Base-by-base conservation (phyloP, 2,797 vertebrate species). In the Propithecus perrieri region DNA sequence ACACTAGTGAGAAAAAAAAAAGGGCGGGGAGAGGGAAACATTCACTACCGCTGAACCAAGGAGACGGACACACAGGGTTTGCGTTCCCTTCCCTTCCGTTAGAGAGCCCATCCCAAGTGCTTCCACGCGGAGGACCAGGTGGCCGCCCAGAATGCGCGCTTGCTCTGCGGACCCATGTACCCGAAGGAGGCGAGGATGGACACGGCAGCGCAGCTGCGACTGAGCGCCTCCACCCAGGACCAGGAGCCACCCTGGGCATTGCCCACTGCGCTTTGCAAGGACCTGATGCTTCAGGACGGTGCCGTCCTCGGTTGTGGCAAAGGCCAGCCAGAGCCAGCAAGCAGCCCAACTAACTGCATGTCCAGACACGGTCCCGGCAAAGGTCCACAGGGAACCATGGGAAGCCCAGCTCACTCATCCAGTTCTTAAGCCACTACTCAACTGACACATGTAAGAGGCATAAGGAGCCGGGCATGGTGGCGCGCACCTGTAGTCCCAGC, bases 111-210 rank as follows among this genome's bases (percentile, higher is more conserved):
- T n/a, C 61, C 11, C 1, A 33, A 46, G 30, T 8, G 33, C 43
- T 78, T 81, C 14, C 28, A 53, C 20, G n/a, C 4, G 3, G 33
- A 28, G 4, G 38, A 48, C 8, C 1, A 38, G 6, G 72, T 5
- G 15, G 71, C 24, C 8, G 10, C 48, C 80, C 53, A 57, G 53
- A 71, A 28, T 26, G 69, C 9, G 5, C 22, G 7, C 22, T 26
- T 65, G 13, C 17, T 4, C 35, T 22, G 5, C 4, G 2, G 35
- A 55, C 43, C 22, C 61, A 17, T 0, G 1, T 4, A 2, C 75
- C 59, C 30, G 48, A 59, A 17, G 7, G 18, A 67, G 24, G 33
- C 17, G 7, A 48, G 41, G 41, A 26, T 0, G 1, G 20, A n/a
- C 33, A 22, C 41, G 2, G 57, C 30, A 26, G 43, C 30, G 2